phyloP scores from a whole-genome alignment of 1,140 invertebrate genomes.

The Bombus ignitus region DNA sequence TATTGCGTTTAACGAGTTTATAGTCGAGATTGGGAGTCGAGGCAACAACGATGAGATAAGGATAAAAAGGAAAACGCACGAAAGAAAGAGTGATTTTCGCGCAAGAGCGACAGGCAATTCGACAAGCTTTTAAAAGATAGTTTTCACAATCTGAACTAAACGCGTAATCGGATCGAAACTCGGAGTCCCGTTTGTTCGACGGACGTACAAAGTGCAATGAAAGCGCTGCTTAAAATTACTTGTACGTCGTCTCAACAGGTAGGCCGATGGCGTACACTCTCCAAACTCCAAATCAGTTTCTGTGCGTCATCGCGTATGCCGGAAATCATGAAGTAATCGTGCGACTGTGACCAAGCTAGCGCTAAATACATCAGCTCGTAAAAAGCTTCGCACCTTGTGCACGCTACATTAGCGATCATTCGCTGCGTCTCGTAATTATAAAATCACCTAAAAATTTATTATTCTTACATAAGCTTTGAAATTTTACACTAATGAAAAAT shows the following conservation, averaged over 20 bases:
- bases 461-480: no score
- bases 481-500: no score
- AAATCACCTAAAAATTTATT: no score
- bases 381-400: not conserved
- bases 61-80: not conserved
- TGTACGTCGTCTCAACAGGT: slow-evolving; percentile 38
- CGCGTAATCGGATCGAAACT: not conserved
- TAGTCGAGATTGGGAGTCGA: no score
- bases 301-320: slow-evolving; percentile 53
- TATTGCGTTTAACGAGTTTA: no score
- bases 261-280: slow-evolving; percentile 2
- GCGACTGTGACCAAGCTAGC: slow-evolving; percentile 25
- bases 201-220: not conserved
- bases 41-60: not conserved
- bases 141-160: not conserved
- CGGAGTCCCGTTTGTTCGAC: not conserved
- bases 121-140: not conserved
- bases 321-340: slow-evolving; percentile 61
- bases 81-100: not conserved
- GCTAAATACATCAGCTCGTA: not conserved
- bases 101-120: not conserved
- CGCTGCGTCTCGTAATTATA: no score
- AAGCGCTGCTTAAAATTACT: slow-evolving; percentile 36
- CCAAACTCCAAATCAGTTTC: slow-evolving; percentile 51
- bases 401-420: not conserved